phyloP scores from a whole-genome alignment of 2,888 invertebrate genomes.

The Metacarcinus magister region DNA sequence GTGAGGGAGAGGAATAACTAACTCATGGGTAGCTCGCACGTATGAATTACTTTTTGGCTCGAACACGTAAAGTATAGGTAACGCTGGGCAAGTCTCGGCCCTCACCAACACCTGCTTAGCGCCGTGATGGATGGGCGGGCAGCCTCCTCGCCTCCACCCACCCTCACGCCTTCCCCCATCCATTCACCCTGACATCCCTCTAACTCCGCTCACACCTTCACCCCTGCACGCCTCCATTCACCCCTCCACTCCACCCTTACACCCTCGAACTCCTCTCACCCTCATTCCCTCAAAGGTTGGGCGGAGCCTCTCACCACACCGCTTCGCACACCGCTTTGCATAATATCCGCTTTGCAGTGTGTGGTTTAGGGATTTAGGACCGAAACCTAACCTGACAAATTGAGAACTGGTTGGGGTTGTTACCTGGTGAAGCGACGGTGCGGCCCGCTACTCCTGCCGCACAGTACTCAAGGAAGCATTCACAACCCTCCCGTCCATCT shows the following conservation, averaged over 20 bases:
- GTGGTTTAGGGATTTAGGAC: not conserved
- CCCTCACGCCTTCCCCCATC: not conserved
- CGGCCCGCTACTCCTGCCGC: not conserved
- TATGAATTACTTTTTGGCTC: not conserved
- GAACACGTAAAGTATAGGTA: not conserved
- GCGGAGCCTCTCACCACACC: not conserved
- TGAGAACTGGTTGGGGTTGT: not conserved
- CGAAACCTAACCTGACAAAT: constrained; percentile 28
- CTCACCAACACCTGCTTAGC: not conserved
- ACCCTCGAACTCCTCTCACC: not conserved
- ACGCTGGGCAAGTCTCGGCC: not conserved
- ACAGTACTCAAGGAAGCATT: not conserved
- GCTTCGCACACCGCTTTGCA: not conserved
- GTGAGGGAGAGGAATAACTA: not conserved
- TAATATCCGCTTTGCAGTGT: not conserved
- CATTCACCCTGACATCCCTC: not conserved
- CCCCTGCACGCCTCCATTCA: not conserved
- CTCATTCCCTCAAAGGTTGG: not conserved
- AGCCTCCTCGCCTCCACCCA: not conserved
- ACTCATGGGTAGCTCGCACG: not conserved
- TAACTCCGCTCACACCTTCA: not conserved
- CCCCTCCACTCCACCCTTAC: not conserved
- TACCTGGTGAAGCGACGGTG: not conserved
- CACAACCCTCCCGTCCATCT: not conserved
- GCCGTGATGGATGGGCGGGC: not conserved